Conservation (phyloP, 2,888 invertebrate species). For the Eledone cirrhosa region DNA sequence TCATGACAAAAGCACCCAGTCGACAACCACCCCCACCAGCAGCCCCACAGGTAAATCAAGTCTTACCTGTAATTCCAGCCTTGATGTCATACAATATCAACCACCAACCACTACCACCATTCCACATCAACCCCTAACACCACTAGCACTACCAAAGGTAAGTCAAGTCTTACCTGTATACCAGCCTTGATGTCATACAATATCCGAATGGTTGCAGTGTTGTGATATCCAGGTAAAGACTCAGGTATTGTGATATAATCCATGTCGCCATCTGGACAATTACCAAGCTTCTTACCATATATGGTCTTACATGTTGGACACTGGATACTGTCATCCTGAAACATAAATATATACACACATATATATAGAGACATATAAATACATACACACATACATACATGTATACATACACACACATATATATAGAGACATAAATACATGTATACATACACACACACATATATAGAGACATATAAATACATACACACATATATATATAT, state of each 20-base stretch:
- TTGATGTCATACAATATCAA: too few species aligned
- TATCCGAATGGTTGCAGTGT: constrained; percentile 81
- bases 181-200: constrained; percentile 87
- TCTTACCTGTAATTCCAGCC: too few species aligned
- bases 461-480: background rate
- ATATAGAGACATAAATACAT: background rate
- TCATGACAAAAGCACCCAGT: too few species aligned
- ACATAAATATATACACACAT: background rate
- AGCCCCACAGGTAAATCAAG: too few species aligned
- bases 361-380: background rate
- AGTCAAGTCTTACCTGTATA: constrained; percentile 73
- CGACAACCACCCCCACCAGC: too few species aligned
- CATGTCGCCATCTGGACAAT: constrained; percentile 75
- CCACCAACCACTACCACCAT: too few species aligned
- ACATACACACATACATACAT: background rate
- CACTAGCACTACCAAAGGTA: background rate
- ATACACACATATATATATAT: background rate
- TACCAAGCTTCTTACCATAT: constrained; percentile 82
- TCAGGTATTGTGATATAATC: constrained; percentile 52
- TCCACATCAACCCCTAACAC: too few species aligned
- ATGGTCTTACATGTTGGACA: constrained; percentile 87
- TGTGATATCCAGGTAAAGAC: constrained; percentile 75
- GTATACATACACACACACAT: background rate
- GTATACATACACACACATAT: background rate
- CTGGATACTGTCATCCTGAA: constrained; percentile 78